These are phyloP conservation scores for Scolopax bukidnonensis DNA, from an alignment of 2,797 vertebrate genomes.

Conservation along the genomic window DNA sequence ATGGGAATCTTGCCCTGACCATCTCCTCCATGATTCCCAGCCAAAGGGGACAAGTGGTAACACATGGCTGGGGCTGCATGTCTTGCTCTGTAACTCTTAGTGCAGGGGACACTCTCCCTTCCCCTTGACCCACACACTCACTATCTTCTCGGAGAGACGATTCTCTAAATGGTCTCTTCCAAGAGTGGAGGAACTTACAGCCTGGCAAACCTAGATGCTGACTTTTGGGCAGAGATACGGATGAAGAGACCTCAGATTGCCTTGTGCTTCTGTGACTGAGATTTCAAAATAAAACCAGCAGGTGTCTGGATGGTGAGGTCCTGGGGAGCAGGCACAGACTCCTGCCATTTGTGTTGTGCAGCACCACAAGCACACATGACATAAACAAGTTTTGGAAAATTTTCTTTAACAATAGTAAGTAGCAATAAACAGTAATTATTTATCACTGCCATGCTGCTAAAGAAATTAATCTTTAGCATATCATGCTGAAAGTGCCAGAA, in stretches of 20 bases:
- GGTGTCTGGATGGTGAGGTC: background rate
- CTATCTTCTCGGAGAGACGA: background rate
- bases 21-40: background rate
- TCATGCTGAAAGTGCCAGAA: background rate
- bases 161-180: background rate
- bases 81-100: background rate
- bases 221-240: background rate
- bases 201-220: background rate
- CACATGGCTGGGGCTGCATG: background rate
- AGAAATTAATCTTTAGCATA: background rate
- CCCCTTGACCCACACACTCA: background rate
- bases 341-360: background rate
- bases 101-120: background rate
- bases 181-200: background rate
- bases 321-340: background rate
- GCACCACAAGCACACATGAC: background rate
- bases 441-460: background rate
- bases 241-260: background rate
- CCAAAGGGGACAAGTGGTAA: fast-evolving
- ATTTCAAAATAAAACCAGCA: background rate
- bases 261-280: background rate
- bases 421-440: background rate
- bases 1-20: background rate
- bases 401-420: background rate
- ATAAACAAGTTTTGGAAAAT: background rate